These are phyloP conservation scores for Ptychoptera albimana DNA, from an alignment of 2,888 invertebrate species.

Conservation along the genomic window DNA sequence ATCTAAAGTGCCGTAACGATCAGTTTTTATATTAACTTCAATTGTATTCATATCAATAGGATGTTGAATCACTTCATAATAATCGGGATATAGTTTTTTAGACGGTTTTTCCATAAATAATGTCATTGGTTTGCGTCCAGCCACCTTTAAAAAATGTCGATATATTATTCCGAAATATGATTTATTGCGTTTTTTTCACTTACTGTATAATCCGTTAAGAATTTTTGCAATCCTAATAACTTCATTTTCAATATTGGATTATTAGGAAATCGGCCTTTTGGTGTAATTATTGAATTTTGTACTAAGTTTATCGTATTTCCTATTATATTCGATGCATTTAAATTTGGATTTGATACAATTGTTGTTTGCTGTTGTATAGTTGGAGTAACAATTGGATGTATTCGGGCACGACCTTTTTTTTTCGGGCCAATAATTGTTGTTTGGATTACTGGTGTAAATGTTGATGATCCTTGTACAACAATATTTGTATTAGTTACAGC, in stretches of 20 bases:
- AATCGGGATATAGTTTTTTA: constrained; percentile 85
- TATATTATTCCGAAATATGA: constrained; percentile 11
- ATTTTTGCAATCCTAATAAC: constrained; percentile 64
- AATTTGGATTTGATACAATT: background rate
- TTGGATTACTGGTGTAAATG: constrained; percentile 1
- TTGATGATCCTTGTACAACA: background rate
- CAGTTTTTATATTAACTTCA: constrained; percentile 75
- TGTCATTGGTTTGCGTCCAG: constrained; percentile 72
- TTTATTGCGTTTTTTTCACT: constrained; percentile 18
- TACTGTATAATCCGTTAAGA: constrained; percentile 48
- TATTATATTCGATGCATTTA: background rate
- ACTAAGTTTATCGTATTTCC: background rate
- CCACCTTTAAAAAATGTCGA: constrained; percentile 18
- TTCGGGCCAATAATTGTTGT: constrained; percentile 8
- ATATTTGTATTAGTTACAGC: background rate
- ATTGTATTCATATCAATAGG: constrained; percentile 94
- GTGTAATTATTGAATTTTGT: constrained; percentile 14
- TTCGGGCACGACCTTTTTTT: constrained; percentile 27
- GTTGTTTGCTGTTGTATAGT: constrained; percentile 3
- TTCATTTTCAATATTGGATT: constrained; percentile 49
- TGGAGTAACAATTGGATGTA: constrained; percentile 8
- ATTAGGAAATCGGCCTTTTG: constrained; percentile 22
- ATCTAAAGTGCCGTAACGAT: constrained; percentile 66
- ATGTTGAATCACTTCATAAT: constrained; percentile 83
- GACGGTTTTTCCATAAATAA: constrained; percentile 95